These are phyloP conservation scores for Leptoclinus maculatus DNA, from an alignment of 2,797 vertebrate genomes.

Conservation along the genomic window DNA sequence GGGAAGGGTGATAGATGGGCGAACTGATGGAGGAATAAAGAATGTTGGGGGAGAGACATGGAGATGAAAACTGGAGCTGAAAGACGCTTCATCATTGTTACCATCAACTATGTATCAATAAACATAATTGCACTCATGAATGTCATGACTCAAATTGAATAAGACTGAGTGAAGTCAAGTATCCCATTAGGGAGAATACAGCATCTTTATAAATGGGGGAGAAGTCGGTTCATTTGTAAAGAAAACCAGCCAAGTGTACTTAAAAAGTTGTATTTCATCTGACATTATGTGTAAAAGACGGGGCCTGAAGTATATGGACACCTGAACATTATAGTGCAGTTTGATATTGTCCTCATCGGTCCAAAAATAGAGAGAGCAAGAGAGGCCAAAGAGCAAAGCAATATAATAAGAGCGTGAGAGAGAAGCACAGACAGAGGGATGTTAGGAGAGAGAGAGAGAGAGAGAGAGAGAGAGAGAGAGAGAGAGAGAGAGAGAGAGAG, in stretches of 20 bases:
- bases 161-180: not conserved
- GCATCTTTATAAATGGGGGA: not conserved
- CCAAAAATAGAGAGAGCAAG: not conserved
- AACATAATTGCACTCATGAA: not conserved
- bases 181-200: not conserved
- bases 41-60: not conserved
- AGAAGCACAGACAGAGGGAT: not conserved
- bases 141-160: not conserved
- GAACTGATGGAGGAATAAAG: slow-evolving; percentile 21
- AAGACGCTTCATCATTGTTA: not conserved
- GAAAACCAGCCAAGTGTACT: not conserved
- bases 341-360: not conserved
- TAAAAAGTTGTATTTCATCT: not conserved
- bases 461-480: too few relatives aligned
- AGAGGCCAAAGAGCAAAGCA: slow-evolving; percentile 3
- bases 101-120: not conserved
- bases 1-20: slow-evolving; percentile 24
- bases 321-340: not conserved
- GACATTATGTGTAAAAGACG: not conserved
- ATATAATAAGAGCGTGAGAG: not conserved
- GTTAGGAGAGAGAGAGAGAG: too few relatives aligned
- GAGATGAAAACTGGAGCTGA: not conserved
- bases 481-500: too few relatives aligned
- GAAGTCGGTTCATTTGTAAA: not conserved
- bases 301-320: not conserved